Conservation (phyloP, 2,797 vertebrate genomes). For the Aphelocoma californica region DNA sequence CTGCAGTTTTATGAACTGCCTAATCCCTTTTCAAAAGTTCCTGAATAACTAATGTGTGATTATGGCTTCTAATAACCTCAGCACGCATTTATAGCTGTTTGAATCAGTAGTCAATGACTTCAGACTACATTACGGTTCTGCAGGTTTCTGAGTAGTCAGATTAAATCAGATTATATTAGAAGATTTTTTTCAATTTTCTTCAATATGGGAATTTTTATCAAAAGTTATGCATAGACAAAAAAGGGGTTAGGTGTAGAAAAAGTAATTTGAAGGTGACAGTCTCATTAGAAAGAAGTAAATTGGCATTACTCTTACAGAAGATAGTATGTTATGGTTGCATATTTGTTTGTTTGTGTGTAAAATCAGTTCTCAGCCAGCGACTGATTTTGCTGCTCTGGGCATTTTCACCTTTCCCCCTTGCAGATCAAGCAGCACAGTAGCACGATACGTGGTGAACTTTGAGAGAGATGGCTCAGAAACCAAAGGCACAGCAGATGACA, state of each 20-base stretch:
- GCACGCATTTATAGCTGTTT: neutral
- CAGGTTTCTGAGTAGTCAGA: neutral
- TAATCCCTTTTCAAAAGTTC: neutral
- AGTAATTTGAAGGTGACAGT: neutral
- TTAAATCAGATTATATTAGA: neutral
- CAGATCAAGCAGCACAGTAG: constrained; percentile 83
- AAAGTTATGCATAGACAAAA: neutral
- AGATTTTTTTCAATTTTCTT: neutral
- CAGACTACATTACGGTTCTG: neutral
- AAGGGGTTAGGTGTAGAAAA: neutral
- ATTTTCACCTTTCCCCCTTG: neutral
- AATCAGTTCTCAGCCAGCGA: neutral
- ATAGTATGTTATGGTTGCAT: neutral
- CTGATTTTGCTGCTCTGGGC: neutral
- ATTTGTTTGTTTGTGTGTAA: neutral
- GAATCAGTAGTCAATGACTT: neutral
- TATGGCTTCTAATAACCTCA: neutral
- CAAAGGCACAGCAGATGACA: constrained; percentile 55
- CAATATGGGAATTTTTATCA: neutral
- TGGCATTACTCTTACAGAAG: neutral
- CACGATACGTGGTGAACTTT: constrained; percentile 83
- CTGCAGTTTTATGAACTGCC: neutral
- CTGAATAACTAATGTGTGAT: neutral
- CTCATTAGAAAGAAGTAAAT: neutral
- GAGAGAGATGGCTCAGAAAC: constrained; percentile 68